Conservation (phyloP, 1,140 invertebrate species). For the Agraylea sexmaculata region DNA sequence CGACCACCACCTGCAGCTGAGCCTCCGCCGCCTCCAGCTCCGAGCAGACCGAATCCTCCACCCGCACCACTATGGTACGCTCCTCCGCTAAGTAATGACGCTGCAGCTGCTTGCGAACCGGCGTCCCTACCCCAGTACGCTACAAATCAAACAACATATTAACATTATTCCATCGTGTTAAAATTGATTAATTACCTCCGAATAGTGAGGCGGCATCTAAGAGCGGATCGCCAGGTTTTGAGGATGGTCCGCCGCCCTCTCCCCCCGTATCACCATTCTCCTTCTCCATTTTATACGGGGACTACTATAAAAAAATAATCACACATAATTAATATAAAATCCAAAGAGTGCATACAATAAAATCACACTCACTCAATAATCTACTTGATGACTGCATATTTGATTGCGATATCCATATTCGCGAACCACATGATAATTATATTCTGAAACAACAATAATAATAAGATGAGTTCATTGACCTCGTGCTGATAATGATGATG, state of each 20-base stretch:
- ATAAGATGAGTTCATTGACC: no score
- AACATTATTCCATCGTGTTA: slow-evolving; percentile 2
- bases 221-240: slow-evolving; percentile 38
- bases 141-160: slow-evolving; percentile 28
- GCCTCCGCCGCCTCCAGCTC: slow-evolving; percentile 36
- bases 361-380: no score
- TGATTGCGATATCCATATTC: no score
- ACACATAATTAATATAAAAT: slow-evolving; percentile 5
- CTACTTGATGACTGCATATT: no score
- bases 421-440: no score
- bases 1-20: slow-evolving; percentile 29
- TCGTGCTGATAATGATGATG: no score
- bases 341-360: no score
- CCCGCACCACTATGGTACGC: slow-evolving; percentile 35
- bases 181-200: slow-evolving; percentile 37
- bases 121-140: slow-evolving; percentile 59
- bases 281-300: slow-evolving; percentile 38
- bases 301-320: slow-evolving; percentile 19
- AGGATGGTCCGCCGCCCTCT: slow-evolving; percentile 21
- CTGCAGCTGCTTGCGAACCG: slow-evolving; percentile 31
- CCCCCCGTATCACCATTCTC: slow-evolving; percentile 35
- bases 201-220: slow-evolving; percentile 55
- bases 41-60: slow-evolving; percentile 32
- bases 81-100: slow-evolving; percentile 31
- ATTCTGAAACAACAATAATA: no score